These are phyloP conservation scores for Albula glossodonta DNA, from an alignment of 2,113 vertebrate genomes.

Conservation along the genomic window DNA sequence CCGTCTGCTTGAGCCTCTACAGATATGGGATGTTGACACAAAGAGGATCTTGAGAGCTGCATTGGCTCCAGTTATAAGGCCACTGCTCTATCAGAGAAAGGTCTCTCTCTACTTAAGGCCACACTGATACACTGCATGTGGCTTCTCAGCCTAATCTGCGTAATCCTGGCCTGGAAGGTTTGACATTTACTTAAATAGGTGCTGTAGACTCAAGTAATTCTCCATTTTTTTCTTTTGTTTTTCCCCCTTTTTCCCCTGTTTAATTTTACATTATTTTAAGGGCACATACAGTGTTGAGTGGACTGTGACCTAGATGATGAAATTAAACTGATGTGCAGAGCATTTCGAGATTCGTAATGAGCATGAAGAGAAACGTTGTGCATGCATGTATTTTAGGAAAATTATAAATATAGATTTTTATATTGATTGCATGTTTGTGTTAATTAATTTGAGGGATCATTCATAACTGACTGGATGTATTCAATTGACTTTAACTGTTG, in stretches of 20 bases:
- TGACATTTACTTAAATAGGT: conserved; percentile 7
- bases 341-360: background rate
- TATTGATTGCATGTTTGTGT: background rate
- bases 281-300: background rate
- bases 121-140: background rate
- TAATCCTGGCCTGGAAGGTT: background rate
- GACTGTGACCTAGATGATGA: background rate
- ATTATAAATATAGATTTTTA: background rate
- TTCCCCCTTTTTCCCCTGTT: background rate
- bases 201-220: background rate
- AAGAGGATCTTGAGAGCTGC: background rate
- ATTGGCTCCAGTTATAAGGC: background rate
- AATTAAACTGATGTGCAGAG: background rate
- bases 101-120: background rate
- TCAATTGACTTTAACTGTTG: background rate
- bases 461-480: background rate
- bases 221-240: background rate
- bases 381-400: background rate
- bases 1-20: no score
- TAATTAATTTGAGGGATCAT: background rate
- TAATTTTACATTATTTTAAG: background rate
- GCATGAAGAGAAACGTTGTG: background rate
- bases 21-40: no score
- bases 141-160: background rate
- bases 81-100: background rate